Evolutionary conservation across 37 sponge, comb jelly and placozoan genomes (phyloP).

Genomic region (Aplysina aerophoba): DNA sequence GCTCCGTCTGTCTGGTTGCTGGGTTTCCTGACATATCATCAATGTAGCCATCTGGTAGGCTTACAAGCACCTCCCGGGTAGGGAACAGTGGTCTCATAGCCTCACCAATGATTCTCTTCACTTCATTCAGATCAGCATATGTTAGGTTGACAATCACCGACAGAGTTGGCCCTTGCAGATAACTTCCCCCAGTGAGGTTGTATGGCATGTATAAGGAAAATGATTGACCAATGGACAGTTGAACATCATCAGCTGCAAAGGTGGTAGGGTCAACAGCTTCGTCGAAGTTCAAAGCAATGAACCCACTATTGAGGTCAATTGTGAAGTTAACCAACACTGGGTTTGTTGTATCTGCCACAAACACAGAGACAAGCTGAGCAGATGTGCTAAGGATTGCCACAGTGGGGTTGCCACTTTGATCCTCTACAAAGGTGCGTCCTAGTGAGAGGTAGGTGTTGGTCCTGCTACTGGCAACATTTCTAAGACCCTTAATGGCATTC

Average conservation of each 20-base stretch:
- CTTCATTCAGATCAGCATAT: conserved; percentile 61
- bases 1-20: not conserved
- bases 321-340: conserved; percentile 69
- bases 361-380: conserved; percentile 37
- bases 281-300: conserved; percentile 70
- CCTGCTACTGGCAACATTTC: conserved; percentile 49
- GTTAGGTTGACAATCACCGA: conserved; percentile 47
- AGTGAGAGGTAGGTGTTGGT: conserved; percentile 70
- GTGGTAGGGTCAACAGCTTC: conserved; percentile 73
- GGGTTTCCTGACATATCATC: conserved; percentile 29
- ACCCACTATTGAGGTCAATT: conserved; percentile 67
- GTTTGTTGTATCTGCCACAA: conserved; percentile 54
- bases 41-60: not conserved
- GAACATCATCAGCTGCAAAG: conserved; percentile 22
- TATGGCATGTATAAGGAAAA: not conserved
- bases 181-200: conserved; percentile 50
- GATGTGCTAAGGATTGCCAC: conserved; percentile 20
- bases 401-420: conserved; percentile 55
- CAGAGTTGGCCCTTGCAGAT: not conserved
- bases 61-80: not conserved
- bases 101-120: conserved; percentile 47
- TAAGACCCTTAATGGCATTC: conserved; percentile 65
- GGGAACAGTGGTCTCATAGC: not conserved
- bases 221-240: not conserved
- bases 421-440: conserved; percentile 42